Base-by-base conservation (phyloP, 1,140 invertebrate species). In the Nixonia krombeini region DNA sequence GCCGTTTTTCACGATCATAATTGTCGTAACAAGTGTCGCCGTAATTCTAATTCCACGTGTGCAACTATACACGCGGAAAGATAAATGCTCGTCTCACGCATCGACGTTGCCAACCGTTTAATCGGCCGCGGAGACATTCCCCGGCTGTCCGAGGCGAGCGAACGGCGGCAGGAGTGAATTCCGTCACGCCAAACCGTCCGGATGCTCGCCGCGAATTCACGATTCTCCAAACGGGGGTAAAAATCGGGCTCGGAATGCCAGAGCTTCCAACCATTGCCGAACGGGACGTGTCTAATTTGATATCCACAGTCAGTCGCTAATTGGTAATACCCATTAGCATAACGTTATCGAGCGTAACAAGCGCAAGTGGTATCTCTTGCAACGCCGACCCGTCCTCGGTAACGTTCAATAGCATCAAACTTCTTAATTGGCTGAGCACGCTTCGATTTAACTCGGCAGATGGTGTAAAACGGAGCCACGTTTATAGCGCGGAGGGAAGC, bases 331-430 rank as follows among this genome's bases (percentile, higher is more conserved):
- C 70, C 69, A 70, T 70, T 73, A 75, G 74, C 69, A 75, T 75
- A 75, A 74, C 70, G 69, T 74, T 70, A 70, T 66, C 70, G 72
- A 71, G 66, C 66, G 63, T 63, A 69, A 69, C 66, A 63, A 59
- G 66, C 65, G 49, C 67, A 65, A 67, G 65, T 57, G 65, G 62
- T 72, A 69, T 70, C 70, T 58, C 73, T 62, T 72, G 68, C 71
- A 62, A 58, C 42, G 58, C 46, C 63, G 69, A 65, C 67, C 67
- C 69, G 59, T 66, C 45, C 67, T 58, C 67, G 65, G 58, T 73
- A 72, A 72, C 59, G 66, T 72, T 76, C 72, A 76, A 74, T 74
- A 76, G 65, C 72, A 72, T 76, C 74, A 76, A 76, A 76, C 72
- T 74, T 71, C 72, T 69, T 76, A 76, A 76, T 76, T 76, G 70